Evolutionary conservation across 2,797 vertebrate genomes (phyloP), one percentile per base, ranked within the genome.

Genomic region (Aplochiton taeniatus): DNA sequence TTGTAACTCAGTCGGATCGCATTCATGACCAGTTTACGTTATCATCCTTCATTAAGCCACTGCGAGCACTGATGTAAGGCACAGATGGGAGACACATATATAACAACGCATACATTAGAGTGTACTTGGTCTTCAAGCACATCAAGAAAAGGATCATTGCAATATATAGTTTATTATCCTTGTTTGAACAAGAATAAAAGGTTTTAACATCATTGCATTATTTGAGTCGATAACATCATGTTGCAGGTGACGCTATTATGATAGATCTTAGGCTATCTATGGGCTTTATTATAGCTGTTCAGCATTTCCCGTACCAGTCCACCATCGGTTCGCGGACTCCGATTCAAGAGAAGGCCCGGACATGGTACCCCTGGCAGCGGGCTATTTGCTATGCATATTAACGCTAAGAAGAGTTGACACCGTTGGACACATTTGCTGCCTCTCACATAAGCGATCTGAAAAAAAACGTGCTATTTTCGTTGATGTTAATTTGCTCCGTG

Each of bases 401-500:
- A 72, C 81, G 61, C 86, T 93, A 83, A 93, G 80, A 75, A 58
- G 53, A 84, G 64, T 87, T 87, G 91, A 94, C 91, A 88, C 19
- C 6, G 31, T 73, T 66, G 69, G 82, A 83, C 86, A 89, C 89
- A 75, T 85, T 82, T 70, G 76, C 85, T 82, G 83, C 86, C 83
- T 76, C 77, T 79, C 80, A 78, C 91, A 88, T 81, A 88, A 87
- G 90, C 55, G 83, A 84, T 78, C 84, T 88, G 80, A 92, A 84
- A 57, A 87, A 90, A 76, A 63, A 70, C 31, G 78, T 84, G 87
- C 91, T 92, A 87, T 91, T 92, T 90, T 88, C 74, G 89, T 88
- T 90, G 91, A 92, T 88, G 95, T 88, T 94, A 93, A 96, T 95
- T 93, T 95, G 93, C 93, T 96, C 95, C 75, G 93, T 94, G 95